Evolutionary conservation across 2,113 vertebrate genomes (phyloP).

Genomic region (Heterochromis multidens): DNA sequence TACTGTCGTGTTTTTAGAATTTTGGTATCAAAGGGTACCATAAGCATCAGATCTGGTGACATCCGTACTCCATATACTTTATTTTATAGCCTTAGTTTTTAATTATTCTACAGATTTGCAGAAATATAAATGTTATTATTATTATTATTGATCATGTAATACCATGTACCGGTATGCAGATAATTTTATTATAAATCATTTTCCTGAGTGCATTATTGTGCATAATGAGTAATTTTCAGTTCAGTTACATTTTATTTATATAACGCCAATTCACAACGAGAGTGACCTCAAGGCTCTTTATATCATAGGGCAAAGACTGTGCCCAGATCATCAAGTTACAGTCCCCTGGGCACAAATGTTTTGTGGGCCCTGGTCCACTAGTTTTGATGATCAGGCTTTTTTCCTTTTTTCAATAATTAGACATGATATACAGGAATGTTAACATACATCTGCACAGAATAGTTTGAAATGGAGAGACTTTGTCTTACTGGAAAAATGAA

Average conservation of each 20-base stretch:
- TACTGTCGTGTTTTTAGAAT: fast-evolving
- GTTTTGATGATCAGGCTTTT: not conserved
- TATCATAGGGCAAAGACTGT: too few species aligned
- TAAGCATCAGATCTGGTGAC: not conserved
- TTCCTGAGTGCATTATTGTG: too few species aligned
- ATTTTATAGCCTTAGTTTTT: not conserved
- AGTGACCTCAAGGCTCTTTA: too few species aligned
- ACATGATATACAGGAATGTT: too few species aligned
- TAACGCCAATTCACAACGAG: too few species aligned
- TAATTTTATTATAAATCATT: too few species aligned
- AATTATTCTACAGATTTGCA: not conserved
- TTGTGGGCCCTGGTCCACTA: not conserved
- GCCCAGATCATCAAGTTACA: not conserved
- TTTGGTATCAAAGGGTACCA: not conserved
- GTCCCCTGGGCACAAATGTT: not conserved
- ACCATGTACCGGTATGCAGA: too few species aligned
- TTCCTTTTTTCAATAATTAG: too few species aligned
- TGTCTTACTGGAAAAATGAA: not conserved
- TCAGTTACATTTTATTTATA: too few species aligned
- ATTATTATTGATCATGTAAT: not conserved
- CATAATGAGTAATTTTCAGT: too few species aligned
- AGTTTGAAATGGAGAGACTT: not conserved
- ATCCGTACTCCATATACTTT: not conserved
- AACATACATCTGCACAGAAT: too few species aligned
- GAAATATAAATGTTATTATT: not conserved